Evolutionary conservation across 2,888 invertebrate species (phyloP).

Genomic region (Athalia cordata): DNA sequence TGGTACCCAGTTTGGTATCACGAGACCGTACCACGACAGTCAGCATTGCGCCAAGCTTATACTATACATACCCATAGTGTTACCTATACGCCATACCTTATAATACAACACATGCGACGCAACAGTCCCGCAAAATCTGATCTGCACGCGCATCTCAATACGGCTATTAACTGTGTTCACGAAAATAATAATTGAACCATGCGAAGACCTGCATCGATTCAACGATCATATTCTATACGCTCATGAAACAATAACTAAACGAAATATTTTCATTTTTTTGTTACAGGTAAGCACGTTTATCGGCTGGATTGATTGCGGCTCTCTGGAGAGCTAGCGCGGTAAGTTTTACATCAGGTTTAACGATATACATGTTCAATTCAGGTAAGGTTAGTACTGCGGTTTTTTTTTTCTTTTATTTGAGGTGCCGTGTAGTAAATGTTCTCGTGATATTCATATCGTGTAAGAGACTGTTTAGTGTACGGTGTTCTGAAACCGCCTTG

Average conservation of each 20-base stretch:
- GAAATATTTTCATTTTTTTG: conserved; percentile 9
- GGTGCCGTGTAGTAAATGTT: too few species aligned
- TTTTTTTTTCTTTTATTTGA: not conserved
- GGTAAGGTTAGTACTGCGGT: conserved; percentile 23
- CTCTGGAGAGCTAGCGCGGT: conserved; percentile 18
- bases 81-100: too few species aligned
- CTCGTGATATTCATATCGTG: too few species aligned
- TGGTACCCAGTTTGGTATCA: conserved; percentile 61
- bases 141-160: too few species aligned
- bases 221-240: not conserved
- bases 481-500: too few species aligned
- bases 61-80: too few species aligned
- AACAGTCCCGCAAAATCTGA: too few species aligned
- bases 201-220: not conserved
- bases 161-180: too few species aligned
- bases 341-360: conserved; percentile 19
- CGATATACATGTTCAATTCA: not conserved
- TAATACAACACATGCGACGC: too few species aligned
- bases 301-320: conserved; percentile 22
- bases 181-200: too few species aligned
- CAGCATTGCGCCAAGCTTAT: not conserved
- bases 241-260: conserved; percentile 1
- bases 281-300: conserved; percentile 41
- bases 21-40: conserved; percentile 20
- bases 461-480: too few species aligned